A percentile compares a stretch with the other conserved stretches of the same genome.
Conservation (phyloP, 2,113 vertebrate species). For the Amphilophus citrinellus region DNA sequence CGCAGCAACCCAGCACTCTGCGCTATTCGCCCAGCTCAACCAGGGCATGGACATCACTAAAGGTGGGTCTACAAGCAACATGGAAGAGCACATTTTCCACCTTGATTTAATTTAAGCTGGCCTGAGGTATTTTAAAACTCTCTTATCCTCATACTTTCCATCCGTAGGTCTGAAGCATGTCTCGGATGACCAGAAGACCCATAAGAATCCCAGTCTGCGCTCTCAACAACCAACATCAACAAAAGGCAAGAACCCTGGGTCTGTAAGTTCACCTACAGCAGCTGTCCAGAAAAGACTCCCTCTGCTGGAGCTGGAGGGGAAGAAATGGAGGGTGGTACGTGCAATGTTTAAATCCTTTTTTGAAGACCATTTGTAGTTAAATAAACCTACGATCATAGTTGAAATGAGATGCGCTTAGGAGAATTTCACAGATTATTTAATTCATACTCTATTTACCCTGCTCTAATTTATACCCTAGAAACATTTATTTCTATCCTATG, state of each 20-base stretch:
- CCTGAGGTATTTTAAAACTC: background rate
- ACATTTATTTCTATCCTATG: background rate
- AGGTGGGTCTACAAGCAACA: slow-evolving; percentile 77
- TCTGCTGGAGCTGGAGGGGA: slow-evolving; percentile 93
- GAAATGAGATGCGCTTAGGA: background rate
- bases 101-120: background rate
- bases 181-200: slow-evolving; percentile 90
- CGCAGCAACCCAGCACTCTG: slow-evolving; percentile 82
- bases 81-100: background rate
- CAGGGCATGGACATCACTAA: slow-evolving; percentile 93
- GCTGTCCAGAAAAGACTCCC: slow-evolving; percentile 81
- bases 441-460: background rate
- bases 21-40: slow-evolving; percentile 94
- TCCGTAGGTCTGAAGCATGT: slow-evolving; percentile 91
- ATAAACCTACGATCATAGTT: background rate
- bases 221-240: slow-evolving; percentile 81
- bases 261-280: slow-evolving; percentile 60
- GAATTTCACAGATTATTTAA: background rate
- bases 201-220: slow-evolving; percentile 91
- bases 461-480: background rate
- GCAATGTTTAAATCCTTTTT: background rate
- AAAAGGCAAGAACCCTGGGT: slow-evolving; percentile 77
- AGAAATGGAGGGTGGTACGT: slow-evolving; percentile 98
- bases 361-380: background rate
- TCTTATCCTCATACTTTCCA: background rate